These are phyloP conservation scores for Etheostoma perlongum DNA, from an alignment of 2,797 vertebrate genomes.

Conservation along the genomic window DNA sequence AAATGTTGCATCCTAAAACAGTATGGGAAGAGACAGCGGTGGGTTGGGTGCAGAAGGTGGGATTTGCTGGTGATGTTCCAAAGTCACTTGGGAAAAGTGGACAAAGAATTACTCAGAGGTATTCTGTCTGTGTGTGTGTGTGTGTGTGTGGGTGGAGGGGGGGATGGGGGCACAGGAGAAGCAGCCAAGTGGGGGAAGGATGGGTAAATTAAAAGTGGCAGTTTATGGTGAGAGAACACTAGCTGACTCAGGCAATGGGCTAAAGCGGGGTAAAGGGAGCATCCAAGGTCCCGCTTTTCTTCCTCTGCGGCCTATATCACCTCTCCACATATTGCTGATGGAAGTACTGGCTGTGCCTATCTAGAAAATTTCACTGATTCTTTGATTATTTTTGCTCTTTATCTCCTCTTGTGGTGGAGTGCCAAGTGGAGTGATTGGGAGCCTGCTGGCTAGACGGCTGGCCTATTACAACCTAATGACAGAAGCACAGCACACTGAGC, in stretches of 20 bases:
- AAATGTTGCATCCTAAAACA: constrained; percentile 14
- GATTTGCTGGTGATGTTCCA: constrained; percentile 39
- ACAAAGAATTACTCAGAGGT: constrained; percentile 46
- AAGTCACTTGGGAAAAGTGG: constrained; percentile 11
- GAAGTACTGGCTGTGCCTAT: constrained; percentile 53
- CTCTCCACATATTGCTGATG: constrained; percentile 67
- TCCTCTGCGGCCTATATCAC: constrained; percentile 59
- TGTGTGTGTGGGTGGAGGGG: not conserved
- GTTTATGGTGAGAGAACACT: constrained; percentile 66
- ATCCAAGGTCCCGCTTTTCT: constrained; percentile 61
- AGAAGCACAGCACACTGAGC: constrained; percentile 30
- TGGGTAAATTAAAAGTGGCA: constrained; percentile 73
- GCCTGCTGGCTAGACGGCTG: constrained; percentile 48
- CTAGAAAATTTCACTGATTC: constrained; percentile 59
- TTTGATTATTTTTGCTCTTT: constrained; percentile 59
- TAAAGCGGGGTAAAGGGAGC: constrained; percentile 49
- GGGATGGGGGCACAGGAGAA: constrained; percentile 20
- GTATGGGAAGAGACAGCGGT: not conserved
- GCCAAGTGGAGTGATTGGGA: constrained; percentile 50
- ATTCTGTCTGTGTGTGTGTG: not conserved
- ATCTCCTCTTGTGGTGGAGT: constrained; percentile 27
- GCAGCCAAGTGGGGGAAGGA: constrained; percentile 64
- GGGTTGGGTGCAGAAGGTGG: constrained; percentile 19
- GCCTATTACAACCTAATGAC: constrained; percentile 59
- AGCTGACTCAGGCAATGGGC: constrained; percentile 73